Conservation (phyloP, 1,140 invertebrate species). For the Drosophila tropicalis region DNA sequence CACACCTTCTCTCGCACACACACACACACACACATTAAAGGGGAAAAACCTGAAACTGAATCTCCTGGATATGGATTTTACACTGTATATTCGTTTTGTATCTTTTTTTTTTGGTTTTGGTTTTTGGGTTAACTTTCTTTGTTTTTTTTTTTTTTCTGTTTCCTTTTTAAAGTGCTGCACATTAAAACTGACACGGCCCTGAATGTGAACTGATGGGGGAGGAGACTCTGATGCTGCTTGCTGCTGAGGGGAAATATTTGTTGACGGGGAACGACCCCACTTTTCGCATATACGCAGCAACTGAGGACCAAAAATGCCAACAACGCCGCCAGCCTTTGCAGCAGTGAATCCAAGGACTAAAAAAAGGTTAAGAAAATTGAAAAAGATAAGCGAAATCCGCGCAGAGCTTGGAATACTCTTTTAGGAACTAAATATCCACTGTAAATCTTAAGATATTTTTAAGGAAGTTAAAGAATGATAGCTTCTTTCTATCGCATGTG, state of each 20-base stretch:
- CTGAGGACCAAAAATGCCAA: constrained; percentile 56
- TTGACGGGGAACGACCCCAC: constrained; percentile 47
- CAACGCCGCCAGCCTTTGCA: constrained; percentile 47
- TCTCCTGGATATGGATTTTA: background rate
- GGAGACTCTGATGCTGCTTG: background rate
- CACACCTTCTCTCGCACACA: constrained; percentile 5
- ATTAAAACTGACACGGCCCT: constrained; percentile 32
- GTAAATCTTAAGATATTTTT: too few species aligned
- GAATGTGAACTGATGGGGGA: constrained; percentile 9
- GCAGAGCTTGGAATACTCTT: constrained; percentile 27
- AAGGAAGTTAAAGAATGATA: too few species aligned
- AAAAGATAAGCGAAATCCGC: background rate
- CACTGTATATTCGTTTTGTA: background rate
- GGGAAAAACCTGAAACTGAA: constrained; percentile 6
- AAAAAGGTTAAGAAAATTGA: constrained; percentile 4
- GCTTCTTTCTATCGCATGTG: too few species aligned
- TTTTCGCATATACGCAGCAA: constrained; percentile 49
- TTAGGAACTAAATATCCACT: background rate
- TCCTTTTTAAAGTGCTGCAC: constrained; percentile 32
- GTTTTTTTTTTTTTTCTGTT: background rate
- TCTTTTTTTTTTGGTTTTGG: constrained; percentile 6
- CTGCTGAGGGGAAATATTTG: background rate
- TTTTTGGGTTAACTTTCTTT: constrained; percentile 26
- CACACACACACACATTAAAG: background rate
- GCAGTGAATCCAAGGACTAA: constrained; percentile 25